Evolutionary conservation across 2,888 invertebrate species (phyloP), one percentile per base, ranked within the genome.

Genomic region (Synanthedon myopaeformis): DNA sequence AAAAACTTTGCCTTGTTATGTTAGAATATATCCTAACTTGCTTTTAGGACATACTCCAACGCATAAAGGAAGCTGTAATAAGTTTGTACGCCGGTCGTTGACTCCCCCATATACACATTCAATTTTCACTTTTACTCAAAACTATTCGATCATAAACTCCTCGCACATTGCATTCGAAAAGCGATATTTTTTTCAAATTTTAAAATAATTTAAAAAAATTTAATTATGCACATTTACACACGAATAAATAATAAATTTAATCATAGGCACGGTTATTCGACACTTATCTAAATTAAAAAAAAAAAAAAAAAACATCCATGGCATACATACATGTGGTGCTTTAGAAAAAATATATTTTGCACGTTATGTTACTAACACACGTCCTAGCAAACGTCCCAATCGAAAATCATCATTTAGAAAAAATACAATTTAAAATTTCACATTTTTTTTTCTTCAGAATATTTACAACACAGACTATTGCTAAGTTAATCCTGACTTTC

Each of bases 401-500:
- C 67, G 65, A 74, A 67, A 68, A 57, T 61, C 59, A 63, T 63
- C 19, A 66, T 67, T 67, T 70, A 67, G 67, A 69, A 71, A 70
- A 72, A 70, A 71, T 71, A 70, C 68, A 66, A 66, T 67, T 61
- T 51, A 56, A 61, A 56, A 58, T 61, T 59, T 49, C 56, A 59
- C 60, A 61, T 51, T 59, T 61, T 56, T 58, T 51, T 57, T 59
- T 56, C 64, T 59, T 56, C 64, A 64, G 66, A 66, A 65, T 68
- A 68, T 67, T 63, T 68, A 69, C 71, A 71, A 67, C 71, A 69
- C 71, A 69, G 65, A 73, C 72, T 78, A 76, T 61, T 58, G 56
- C 67, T 70, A 72, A 35, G 61, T 64, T 64, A 45, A 45, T 45
- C 45, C 14, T 45, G 45, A 45, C 45, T 45, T 45, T 45, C 6